Conservation (phyloP, 2,113 vertebrate species). For the Microtus ochrogaster region DNA sequence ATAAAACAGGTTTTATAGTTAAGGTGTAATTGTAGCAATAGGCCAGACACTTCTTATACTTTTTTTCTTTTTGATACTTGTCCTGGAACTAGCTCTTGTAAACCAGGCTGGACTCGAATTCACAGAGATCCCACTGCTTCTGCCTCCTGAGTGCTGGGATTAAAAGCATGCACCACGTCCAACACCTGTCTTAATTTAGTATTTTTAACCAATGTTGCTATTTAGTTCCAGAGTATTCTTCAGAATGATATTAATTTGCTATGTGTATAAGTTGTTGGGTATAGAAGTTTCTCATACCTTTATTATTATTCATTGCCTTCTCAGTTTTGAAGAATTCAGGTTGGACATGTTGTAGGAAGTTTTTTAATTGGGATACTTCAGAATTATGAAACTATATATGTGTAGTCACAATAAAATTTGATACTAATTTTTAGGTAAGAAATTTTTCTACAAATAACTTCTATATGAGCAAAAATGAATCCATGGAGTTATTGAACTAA, state of each 20-base stretch:
- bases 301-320: not conserved
- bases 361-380: not conserved
- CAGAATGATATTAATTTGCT: not conserved
- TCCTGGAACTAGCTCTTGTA: no score
- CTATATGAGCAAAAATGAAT: slow-evolving; percentile 15
- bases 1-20: not conserved
- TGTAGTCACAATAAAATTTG: not conserved
- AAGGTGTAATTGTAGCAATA: not conserved
- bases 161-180: no score
- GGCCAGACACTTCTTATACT: not conserved
- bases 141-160: no score
- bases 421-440: slow-evolving; percentile 35
- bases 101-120: no score
- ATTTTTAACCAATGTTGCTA: not conserved
- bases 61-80: no score
- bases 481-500: not conserved
- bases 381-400: not conserved
- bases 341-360: not conserved
- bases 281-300: not conserved
- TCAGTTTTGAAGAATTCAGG: not conserved
- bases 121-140: no score
- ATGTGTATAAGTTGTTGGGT: not conserved
- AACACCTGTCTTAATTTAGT: not conserved
- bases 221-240: not conserved
- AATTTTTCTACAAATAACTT: not conserved